Percentiles rank a stretch among this genome's conserved stretches.
phyloP scores from a whole-genome alignment of 2,888 invertebrate species.

The Limulus polyphemus region DNA sequence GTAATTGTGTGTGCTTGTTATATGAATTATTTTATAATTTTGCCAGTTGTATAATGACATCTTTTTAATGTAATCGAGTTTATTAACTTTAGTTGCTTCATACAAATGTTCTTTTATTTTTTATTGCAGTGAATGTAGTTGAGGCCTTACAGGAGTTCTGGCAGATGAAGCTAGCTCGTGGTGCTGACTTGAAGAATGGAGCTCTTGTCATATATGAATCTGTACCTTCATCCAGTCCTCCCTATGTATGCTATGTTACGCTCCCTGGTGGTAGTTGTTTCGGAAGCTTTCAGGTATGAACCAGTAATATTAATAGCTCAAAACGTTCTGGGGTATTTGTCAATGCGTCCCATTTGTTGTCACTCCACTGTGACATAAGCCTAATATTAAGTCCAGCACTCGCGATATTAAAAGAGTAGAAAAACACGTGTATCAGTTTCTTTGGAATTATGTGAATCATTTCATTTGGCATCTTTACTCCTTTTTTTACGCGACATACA shows the following conservation, averaged over 20 bases:
- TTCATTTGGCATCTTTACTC: no score
- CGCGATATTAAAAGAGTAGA: no score
- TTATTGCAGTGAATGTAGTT: conserved; percentile 71
- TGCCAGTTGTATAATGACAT: no score
- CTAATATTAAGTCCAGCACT: no score
- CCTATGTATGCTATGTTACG: conserved; percentile 88
- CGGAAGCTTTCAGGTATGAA: conserved; percentile 74
- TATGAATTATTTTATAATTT: no score
- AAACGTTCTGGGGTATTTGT: background rate
- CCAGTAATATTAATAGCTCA: background rate
- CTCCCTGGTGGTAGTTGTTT: conserved; percentile 91
- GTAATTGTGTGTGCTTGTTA: no score
- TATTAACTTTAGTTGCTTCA: background rate
- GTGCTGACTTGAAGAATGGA: conserved; percentile 67
- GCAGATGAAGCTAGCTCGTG: conserved; percentile 88
- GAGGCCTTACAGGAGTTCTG: conserved; percentile 93
- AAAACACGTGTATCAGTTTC: no score
- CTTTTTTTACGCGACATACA: no score
- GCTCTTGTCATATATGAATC: conserved; percentile 91
- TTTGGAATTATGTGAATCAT: no score
- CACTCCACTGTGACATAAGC: background rate
- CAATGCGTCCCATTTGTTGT: background rate
- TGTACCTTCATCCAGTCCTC: conserved; percentile 75
- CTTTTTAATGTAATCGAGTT: no score
- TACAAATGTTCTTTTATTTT: conserved; percentile 2